Percentiles rank a stretch among this genome's conserved stretches.
Conservation (phyloP, 2,113 vertebrate species). For the Perca flavescens region DNA sequence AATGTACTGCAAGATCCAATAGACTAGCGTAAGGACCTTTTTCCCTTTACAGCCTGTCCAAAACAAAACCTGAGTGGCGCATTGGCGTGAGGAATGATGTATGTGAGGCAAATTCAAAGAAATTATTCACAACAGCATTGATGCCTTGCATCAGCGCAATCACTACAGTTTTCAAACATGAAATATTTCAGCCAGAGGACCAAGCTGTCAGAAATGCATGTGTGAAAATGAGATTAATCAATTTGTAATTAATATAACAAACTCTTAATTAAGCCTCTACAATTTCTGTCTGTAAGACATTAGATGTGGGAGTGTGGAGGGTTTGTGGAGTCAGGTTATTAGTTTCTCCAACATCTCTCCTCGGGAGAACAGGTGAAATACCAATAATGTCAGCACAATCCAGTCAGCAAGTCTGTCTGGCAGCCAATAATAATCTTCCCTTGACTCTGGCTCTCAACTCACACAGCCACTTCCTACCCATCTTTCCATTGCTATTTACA, state of each 20-base stretch:
- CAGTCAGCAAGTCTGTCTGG: conserved; percentile 82
- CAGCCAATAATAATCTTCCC: conserved; percentile 85
- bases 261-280: conserved; percentile 80
- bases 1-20: conserved; percentile 29
- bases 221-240: conserved; percentile 76
- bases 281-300: conserved; percentile 79
- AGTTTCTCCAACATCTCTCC: conserved; percentile 77
- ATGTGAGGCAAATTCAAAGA: conserved; percentile 46
- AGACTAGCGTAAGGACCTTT: conserved; percentile 48
- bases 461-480: conserved; percentile 68
- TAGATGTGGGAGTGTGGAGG: conserved; percentile 66
- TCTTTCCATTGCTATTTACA: conserved; percentile 71
- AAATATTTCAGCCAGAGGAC: conserved; percentile 64
- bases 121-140: conserved; percentile 67
- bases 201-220: conserved; percentile 58
- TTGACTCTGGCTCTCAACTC: conserved; percentile 76
- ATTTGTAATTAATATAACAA: conserved; percentile 82
- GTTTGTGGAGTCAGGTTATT: conserved; percentile 82
- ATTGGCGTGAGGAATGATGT: conserved; percentile 62
- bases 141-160: conserved; percentile 58
- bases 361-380: conserved; percentile 79
- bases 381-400: conserved; percentile 84
- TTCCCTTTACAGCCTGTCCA: conserved; percentile 26
- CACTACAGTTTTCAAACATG: conserved; percentile 56
- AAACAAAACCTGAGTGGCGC: conserved; percentile 57